Evolutionary conservation across 2,113 vertebrate species (phyloP).

Genomic region (Pluvialis apricaria): DNA sequence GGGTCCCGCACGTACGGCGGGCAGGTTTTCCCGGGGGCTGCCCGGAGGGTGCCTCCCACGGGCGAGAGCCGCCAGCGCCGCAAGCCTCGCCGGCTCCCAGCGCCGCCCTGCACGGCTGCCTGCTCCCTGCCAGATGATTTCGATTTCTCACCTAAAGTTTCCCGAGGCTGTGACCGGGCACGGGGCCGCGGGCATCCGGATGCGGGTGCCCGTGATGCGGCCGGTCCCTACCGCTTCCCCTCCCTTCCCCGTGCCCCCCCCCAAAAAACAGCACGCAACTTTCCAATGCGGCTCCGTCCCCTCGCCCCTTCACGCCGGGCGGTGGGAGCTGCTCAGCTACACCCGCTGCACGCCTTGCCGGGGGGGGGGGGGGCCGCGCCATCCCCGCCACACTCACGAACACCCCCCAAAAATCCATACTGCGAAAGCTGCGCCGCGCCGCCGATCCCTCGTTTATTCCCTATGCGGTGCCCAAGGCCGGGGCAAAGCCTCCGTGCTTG

Average conservation of each 20-base stretch:
- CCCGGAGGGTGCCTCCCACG: neutral
- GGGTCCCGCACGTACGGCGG: neutral
- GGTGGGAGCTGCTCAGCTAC: neutral
- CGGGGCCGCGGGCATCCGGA: neutral
- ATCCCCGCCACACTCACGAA: neutral
- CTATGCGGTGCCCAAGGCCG: neutral
- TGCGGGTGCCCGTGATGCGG: neutral
- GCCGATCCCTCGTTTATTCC: neutral
- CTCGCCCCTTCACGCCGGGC: neutral
- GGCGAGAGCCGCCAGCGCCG: neutral
- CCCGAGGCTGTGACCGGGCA: neutral
- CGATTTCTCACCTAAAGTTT: slow-evolving; percentile 6
- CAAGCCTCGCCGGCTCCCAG: neutral
- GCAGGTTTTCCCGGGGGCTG: neutral
- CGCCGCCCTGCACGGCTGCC: neutral
- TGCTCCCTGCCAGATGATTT: neutral
- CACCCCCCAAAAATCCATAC: neutral
- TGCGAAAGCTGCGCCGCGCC: neutral
- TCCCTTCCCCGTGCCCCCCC: neutral
- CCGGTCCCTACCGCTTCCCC: neutral
- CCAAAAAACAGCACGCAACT: neutral
- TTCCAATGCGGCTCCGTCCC: neutral
- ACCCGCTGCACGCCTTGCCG: neutral
- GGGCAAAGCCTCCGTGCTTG: neutral
- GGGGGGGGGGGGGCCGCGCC: neutral